These are phyloP conservation scores for Camponotus pennsylvanicus DNA, from an alignment of 1,140 invertebrate species.

Conservation along the genomic window DNA sequence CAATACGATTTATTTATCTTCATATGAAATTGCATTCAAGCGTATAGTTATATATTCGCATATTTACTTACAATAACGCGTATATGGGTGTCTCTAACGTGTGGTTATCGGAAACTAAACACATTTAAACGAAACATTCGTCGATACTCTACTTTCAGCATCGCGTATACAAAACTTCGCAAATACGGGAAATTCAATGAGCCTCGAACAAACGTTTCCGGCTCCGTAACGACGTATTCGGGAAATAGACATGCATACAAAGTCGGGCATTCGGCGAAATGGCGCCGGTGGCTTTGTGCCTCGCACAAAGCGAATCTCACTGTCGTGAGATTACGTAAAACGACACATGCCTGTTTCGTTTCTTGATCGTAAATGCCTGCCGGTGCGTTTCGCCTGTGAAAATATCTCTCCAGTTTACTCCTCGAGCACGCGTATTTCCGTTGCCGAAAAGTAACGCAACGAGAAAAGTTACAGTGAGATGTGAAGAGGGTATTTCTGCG, in stretches of 20 bases:
- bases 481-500: background rate
- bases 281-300: constrained; percentile 63
- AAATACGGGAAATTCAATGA: constrained; percentile 70
- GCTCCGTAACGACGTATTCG: constrained; percentile 72
- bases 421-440: background rate
- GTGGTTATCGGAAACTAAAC: constrained; percentile 24
- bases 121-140: constrained; percentile 55
- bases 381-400: constrained; percentile 25
- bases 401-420: constrained; percentile 47
- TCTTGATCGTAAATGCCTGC: constrained; percentile 57
- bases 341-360: constrained; percentile 72
- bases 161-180: constrained; percentile 56
- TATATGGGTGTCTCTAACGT: background rate
- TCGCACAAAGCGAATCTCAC: constrained; percentile 65
- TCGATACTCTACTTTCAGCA: constrained; percentile 45
- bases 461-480: background rate
- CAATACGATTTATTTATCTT: background rate
- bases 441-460: background rate
- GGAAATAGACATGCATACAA: constrained; percentile 68
- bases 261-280: constrained; percentile 67
- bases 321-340: constrained; percentile 69
- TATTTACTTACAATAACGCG: background rate
- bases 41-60: background rate
- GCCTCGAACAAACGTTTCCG: constrained; percentile 74
- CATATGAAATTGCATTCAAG: background rate